Percentiles rank a stretch among this genome's conserved stretches.
phyloP scores from a whole-genome alignment of 2,888 invertebrate genomes.

The Caenorhabditis afra region DNA sequence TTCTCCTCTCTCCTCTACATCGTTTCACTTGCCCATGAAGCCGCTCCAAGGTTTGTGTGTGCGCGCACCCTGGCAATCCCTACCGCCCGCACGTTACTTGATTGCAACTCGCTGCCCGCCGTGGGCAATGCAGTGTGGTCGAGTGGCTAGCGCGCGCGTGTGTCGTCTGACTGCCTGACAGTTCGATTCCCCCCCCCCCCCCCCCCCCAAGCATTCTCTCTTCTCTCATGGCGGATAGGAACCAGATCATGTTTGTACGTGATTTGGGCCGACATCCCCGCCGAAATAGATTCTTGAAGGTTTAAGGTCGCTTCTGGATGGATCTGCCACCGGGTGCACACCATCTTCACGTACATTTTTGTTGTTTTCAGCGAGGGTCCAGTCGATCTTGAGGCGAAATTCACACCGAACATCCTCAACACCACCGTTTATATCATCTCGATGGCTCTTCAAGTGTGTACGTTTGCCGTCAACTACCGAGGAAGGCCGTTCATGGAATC shows the following conservation, averaged over 20 bases:
- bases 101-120: not conserved
- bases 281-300: conserved; percentile 50
- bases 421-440: conserved; percentile 98
- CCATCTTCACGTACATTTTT: conserved; percentile 53
- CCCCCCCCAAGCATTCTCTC: not conserved
- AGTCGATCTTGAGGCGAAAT: conserved; percentile 82
- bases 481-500: conserved; percentile 99
- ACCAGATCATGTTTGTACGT: conserved; percentile 60
- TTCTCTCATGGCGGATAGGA: conserved; percentile 54
- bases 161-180: not conserved
- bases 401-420: conserved; percentile 94
- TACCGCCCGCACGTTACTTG: conserved; percentile 9
- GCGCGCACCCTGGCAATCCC: no score
- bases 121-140: conserved; percentile 22
- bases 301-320: conserved; percentile 61
- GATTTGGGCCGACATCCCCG: conserved; percentile 60
- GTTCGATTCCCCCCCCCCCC: conserved; percentile 20
- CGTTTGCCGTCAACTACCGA: conserved; percentile 98
- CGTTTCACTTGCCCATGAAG: conserved; percentile 83
- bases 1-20: conserved; percentile 92
- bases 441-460: conserved; percentile 95
- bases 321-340: conserved; percentile 57
- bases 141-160: conserved; percentile 44
- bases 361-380: conserved; percentile 71
- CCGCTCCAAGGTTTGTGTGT: conserved; percentile 69